Percentiles rank a stretch among this genome's conserved stretches.
These are phyloP conservation scores for Labroides dimidiatus DNA, from an alignment of 2,797 vertebrate genomes.

Conservation along the genomic window DNA sequence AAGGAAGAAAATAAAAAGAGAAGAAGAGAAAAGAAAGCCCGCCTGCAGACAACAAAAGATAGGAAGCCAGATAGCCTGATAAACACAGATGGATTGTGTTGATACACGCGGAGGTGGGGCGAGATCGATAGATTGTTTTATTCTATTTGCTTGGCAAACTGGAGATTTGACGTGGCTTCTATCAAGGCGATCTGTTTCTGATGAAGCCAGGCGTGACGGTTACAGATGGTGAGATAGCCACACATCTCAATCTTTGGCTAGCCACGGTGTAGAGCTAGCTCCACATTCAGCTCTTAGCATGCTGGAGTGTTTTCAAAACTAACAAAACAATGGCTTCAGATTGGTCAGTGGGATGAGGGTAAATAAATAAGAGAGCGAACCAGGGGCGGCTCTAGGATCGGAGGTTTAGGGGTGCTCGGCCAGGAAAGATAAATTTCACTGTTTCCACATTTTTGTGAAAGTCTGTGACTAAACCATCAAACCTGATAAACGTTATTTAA, in stretches of 20 bases:
- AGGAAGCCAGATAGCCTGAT: slow-evolving; percentile 82
- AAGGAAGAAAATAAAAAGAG: slow-evolving; percentile 73
- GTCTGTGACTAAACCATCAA: too few species aligned
- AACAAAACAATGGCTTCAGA: not conserved
- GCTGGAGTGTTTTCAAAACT: slow-evolving; percentile 9
- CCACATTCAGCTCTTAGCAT: slow-evolving; percentile 8
- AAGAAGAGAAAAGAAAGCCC: slow-evolving; percentile 63
- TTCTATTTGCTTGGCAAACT: slow-evolving; percentile 82
- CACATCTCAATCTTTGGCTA: slow-evolving; percentile 78
- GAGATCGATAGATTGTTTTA: slow-evolving; percentile 85
- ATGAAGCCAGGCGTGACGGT: slow-evolving; percentile 73
- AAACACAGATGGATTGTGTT: slow-evolving; percentile 87
- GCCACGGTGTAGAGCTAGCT: slow-evolving; percentile 38
- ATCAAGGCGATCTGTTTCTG: slow-evolving; percentile 76
- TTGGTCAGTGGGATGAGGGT: not conserved
- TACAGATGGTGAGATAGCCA: slow-evolving; percentile 76
- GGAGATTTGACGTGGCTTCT: slow-evolving; percentile 79
- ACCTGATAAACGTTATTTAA: too few species aligned
- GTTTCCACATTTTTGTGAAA: too few species aligned
- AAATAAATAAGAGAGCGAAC: slow-evolving; percentile 27
- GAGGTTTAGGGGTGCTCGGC: too few species aligned
- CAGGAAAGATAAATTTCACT: too few species aligned
- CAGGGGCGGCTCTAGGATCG: too few species aligned
- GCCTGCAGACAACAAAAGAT: slow-evolving; percentile 81
- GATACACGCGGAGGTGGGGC: slow-evolving; percentile 78